phyloP scores from a whole-genome alignment of 2,113 vertebrate species.

The Oncorhynchus gorbuscha region DNA sequence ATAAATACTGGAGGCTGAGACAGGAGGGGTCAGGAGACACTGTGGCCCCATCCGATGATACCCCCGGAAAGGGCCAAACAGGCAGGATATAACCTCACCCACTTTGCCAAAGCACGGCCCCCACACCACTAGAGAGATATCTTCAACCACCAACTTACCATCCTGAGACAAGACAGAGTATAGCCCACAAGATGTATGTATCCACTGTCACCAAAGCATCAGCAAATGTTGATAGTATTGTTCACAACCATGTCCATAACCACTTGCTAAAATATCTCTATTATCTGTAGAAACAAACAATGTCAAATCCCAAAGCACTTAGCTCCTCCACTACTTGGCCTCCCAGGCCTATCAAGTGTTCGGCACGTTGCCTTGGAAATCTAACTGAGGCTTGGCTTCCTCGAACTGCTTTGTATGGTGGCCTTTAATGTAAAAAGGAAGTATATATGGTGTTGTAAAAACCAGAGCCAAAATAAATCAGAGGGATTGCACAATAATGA shows the following conservation, averaged over 20 bases:
- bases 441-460: conserved; percentile 77
- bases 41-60: too few relatives aligned
- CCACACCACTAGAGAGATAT: too few relatives aligned
- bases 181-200: too few relatives aligned
- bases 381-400: conserved; percentile 77
- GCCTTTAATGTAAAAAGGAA: conserved; percentile 75
- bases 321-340: conserved; percentile 14
- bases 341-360: conserved; percentile 26
- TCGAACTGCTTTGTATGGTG: conserved; percentile 71
- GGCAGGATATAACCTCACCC: too few relatives aligned
- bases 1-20: too few relatives aligned
- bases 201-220: too few relatives aligned
- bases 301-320: conserved; percentile 23
- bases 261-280: background rate
- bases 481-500: conserved; percentile 73
- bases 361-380: conserved; percentile 76
- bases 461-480: conserved; percentile 78
- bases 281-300: conserved; percentile 14
- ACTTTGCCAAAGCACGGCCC: too few relatives aligned
- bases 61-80: too few relatives aligned
- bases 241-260: background rate
- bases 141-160: too few relatives aligned
- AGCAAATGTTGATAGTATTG: too few relatives aligned
- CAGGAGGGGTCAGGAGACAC: too few relatives aligned
- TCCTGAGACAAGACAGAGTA: too few relatives aligned